Conservation (phyloP, 2,888 invertebrate species). For the Volucella inflata region DNA sequence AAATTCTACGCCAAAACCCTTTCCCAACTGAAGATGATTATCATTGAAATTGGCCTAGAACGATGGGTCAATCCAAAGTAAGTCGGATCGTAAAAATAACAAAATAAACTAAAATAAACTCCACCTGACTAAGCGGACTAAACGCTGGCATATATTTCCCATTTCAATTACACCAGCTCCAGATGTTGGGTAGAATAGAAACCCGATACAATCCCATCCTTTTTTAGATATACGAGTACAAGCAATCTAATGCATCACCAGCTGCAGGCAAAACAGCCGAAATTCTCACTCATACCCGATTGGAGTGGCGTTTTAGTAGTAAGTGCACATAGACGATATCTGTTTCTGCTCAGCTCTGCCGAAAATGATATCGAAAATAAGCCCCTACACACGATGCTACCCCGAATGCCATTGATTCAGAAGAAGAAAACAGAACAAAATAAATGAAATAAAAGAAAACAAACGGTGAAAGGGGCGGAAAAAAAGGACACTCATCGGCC, state of each 20-base stretch:
- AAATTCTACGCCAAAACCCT: not conserved
- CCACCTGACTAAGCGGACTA: constrained; percentile 60
- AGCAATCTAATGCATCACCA: constrained; percentile 74
- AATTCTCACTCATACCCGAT: constrained; percentile 40
- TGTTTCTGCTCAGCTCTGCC: constrained; percentile 59
- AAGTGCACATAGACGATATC: constrained; percentile 71
- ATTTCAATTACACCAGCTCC: constrained; percentile 67
- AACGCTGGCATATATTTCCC: constrained; percentile 62
- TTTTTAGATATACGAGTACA: constrained; percentile 59
- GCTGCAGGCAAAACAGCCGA: constrained; percentile 67
- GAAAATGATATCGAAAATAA: constrained; percentile 73
- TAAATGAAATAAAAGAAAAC: constrained; percentile 13
- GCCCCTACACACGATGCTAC: constrained; percentile 39
- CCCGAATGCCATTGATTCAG: constrained; percentile 56
- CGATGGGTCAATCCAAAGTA: constrained; percentile 42
- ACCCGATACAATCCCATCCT: not conserved
- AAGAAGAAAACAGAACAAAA: constrained; percentile 43
- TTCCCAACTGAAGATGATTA: constrained; percentile 40
- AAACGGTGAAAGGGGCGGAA: constrained; percentile 25
- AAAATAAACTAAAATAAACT: constrained; percentile 53
- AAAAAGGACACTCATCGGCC: not conserved
- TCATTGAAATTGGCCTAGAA: constrained; percentile 57
- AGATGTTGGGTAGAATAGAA: constrained; percentile 16
- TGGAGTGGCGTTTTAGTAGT: constrained; percentile 62
- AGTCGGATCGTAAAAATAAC: constrained; percentile 9